phyloP scores from a whole-genome alignment of 2,113 vertebrate genomes.

The Neoarius graeffei region DNA sequence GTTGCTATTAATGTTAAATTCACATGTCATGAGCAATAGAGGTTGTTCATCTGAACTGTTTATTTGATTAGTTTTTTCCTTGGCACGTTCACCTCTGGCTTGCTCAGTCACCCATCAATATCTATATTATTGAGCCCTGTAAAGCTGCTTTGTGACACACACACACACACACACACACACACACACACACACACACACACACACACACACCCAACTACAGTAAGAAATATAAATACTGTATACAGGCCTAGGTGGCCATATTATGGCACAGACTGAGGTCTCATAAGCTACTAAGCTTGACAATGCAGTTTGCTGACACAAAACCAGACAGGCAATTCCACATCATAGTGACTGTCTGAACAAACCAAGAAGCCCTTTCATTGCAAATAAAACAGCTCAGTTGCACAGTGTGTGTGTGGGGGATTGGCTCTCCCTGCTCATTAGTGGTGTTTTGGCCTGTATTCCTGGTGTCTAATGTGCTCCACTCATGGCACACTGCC shows the following conservation, averaged over 20 bases:
- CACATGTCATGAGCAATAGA: too few relatives aligned
- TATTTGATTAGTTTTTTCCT: too few relatives aligned
- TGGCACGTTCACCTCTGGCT: not conserved
- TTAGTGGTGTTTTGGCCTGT: conserved; percentile 40
- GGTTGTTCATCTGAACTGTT: too few relatives aligned
- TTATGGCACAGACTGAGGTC: not conserved
- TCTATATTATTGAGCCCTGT: not conserved
- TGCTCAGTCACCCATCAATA: not conserved
- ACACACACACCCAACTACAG: not conserved
- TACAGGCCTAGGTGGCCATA: not conserved
- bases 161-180: too few relatives aligned
- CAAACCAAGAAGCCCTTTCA: not conserved
- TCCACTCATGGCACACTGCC: conserved; percentile 5
- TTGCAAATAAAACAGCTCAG: not conserved
- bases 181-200: too few relatives aligned
- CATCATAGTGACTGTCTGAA: conserved; percentile 15
- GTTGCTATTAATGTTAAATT: too few relatives aligned
- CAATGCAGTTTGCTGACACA: not conserved
- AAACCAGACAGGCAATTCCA: not conserved
- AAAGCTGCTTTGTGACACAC: too few relatives aligned
- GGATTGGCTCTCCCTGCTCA: conserved; percentile 33
- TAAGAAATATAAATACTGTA: not conserved
- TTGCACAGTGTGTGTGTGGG: not conserved
- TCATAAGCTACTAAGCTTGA: not conserved
- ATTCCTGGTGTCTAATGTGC: conserved; percentile 34